Percentiles rank a stretch among this genome's conserved stretches.
These are phyloP conservation scores for Eptatretus burgeri DNA, from an alignment of 2,113 vertebrate species.

Conservation along the genomic window DNA sequence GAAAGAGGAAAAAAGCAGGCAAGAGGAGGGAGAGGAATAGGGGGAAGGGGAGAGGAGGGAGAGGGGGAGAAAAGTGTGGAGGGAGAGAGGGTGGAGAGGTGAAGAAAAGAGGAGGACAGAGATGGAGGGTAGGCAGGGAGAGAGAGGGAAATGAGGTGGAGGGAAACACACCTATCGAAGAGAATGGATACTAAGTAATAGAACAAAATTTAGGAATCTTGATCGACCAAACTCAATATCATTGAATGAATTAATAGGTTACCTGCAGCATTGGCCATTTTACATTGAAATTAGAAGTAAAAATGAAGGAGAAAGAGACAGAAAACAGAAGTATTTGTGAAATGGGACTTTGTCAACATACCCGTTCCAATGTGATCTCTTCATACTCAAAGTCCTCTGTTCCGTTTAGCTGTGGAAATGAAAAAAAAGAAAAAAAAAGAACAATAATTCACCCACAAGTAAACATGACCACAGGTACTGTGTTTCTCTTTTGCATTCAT, in stretches of 20 bases:
- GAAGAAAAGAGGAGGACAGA: neutral
- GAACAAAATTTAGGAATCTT: too few species aligned
- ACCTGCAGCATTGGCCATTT: too few species aligned
- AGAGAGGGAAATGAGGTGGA: neutral
- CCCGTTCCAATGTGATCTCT: slow-evolving; percentile 91
- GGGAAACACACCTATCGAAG: neutral
- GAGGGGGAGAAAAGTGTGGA: neutral
- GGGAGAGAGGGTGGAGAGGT: neutral
- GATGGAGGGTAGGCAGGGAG: neutral
- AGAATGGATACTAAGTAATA: too few species aligned
- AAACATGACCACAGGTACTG: too few species aligned
- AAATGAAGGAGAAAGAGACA: too few species aligned
- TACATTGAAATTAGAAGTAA: too few species aligned
- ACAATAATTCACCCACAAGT: neutral
- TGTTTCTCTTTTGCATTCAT: too few species aligned
- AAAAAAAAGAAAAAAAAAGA: neutral
- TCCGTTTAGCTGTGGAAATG: slow-evolving; percentile 58
- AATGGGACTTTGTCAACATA: slow-evolving; percentile 14
- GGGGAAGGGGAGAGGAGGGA: neutral
- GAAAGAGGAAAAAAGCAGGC: neutral
- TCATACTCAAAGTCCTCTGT: slow-evolving; percentile 91
- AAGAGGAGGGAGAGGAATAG: neutral
- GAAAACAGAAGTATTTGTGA: too few species aligned
- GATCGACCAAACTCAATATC: too few species aligned
- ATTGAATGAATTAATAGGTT: too few species aligned